A percentile compares a stretch with the other conserved stretches of the same genome.
phyloP scores from a whole-genome alignment of 2,797 vertebrate species.

The Eospalax fontanierii region DNA sequence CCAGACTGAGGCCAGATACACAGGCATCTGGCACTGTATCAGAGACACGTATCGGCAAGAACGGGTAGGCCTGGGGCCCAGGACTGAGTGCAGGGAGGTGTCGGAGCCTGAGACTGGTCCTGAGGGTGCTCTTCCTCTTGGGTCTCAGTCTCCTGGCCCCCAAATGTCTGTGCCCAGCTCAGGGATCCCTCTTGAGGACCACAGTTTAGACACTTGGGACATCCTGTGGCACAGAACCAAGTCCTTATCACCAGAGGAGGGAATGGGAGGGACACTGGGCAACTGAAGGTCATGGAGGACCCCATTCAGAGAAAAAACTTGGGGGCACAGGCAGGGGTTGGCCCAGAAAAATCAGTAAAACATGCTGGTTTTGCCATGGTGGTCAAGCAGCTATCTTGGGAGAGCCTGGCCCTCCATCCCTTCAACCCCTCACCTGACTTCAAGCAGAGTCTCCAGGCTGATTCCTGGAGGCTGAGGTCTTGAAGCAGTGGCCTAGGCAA shows the following conservation, averaged over 20 bases:
- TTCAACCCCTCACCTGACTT: neutral
- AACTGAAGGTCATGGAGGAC: neutral
- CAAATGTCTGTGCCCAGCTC: accelerated
- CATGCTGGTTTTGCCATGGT: accelerated
- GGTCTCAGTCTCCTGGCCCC: neutral
- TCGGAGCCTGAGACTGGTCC: neutral
- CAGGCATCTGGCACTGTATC: constrained; percentile 93
- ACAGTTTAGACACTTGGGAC: too few species aligned
- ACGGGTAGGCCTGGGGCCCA: constrained; percentile 89
- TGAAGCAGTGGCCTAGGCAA: neutral
- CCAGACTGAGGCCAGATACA: constrained; percentile 94
- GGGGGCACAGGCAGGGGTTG: neutral
- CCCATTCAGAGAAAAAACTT: neutral
- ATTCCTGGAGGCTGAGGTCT: neutral
- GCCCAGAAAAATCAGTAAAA: neutral
- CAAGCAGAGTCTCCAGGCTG: accelerated
- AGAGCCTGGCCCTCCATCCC: neutral
- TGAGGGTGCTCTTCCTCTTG: too few species aligned
- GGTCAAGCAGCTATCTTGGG: accelerated
- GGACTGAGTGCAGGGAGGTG: neutral
- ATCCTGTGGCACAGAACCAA: neutral
- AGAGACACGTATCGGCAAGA: constrained; percentile 92
- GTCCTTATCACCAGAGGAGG: neutral
- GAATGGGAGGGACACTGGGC: too few species aligned
- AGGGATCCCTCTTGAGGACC: neutral